phyloP scores from a whole-genome alignment of 2,113 vertebrate species.

The Anguilla japonica region DNA sequence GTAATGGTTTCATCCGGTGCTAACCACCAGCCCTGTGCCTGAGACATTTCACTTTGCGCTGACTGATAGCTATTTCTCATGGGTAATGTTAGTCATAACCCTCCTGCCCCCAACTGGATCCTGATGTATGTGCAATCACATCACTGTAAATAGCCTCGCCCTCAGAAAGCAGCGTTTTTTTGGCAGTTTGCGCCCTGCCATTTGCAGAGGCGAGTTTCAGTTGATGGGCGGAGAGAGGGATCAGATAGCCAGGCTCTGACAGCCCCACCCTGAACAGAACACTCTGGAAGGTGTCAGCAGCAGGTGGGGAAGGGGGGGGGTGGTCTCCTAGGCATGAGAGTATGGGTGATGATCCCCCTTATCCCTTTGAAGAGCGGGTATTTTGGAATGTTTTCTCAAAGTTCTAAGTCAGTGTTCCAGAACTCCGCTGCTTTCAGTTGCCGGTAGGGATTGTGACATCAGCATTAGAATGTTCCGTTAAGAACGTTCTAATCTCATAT shows the following conservation, averaged over 20 bases:
- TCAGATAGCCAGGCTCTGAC: not conserved
- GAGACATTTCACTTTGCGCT: not conserved
- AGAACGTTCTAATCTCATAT: no score
- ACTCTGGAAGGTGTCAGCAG: not conserved
- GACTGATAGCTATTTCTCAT: not conserved
- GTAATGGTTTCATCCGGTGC: not conserved
- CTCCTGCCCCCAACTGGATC: no score
- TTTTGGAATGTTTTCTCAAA: no score
- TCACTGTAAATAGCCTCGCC: not conserved
- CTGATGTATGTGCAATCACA: no score
- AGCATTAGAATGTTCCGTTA: no score
- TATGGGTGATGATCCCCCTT: not conserved
- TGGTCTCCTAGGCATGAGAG: not conserved
- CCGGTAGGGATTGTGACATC: no score
- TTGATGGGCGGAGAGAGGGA: not conserved
- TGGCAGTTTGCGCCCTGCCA: no score
- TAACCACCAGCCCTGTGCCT: not conserved
- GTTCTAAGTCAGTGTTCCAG: no score
- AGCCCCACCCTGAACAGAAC: not conserved
- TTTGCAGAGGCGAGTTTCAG: no score
- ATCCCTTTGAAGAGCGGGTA: not conserved
- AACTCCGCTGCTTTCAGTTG: no score
- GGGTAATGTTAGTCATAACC: not conserved
- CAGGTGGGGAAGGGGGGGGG: not conserved
- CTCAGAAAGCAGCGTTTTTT: not conserved